Percentiles rank a stretch among this genome's conserved stretches.
These are phyloP conservation scores for Jaculus jaculus DNA, from an alignment of 2,113 vertebrate genomes.

Conservation along the genomic window DNA sequence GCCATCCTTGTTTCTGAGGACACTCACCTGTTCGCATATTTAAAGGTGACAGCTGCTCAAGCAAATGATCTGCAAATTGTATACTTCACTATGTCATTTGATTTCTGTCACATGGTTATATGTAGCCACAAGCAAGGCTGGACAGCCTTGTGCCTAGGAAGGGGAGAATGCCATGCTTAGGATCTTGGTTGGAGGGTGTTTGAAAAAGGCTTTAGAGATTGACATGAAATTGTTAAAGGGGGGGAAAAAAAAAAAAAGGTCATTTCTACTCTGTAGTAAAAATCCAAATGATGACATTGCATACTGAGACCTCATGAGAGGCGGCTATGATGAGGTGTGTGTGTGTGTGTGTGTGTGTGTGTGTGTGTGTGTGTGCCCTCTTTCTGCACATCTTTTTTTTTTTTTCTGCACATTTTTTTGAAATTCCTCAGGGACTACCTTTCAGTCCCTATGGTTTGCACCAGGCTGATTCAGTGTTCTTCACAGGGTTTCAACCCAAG, in stretches of 20 bases:
- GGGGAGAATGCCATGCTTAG: background rate
- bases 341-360: too few relatives aligned
- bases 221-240: background rate
- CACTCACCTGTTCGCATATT: too few relatives aligned
- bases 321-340: too few relatives aligned
- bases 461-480: background rate
- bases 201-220: background rate
- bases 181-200: background rate
- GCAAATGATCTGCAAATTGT: constrained; percentile 14
- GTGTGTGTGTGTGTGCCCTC: too few relatives aligned
- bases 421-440: background rate
- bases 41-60: background rate
- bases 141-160: background rate
- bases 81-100: background rate
- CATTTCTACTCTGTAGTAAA: background rate
- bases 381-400: background rate
- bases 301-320: background rate
- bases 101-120: background rate
- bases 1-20: background rate
- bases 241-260: constrained; percentile 43
- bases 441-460: background rate
- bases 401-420: background rate
- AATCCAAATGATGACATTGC: background rate
- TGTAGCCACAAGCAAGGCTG: background rate
- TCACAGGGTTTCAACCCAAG: background rate